Percentiles rank a stretch among this genome's conserved stretches.
Evolutionary conservation across 2,797 vertebrate genomes (phyloP).

Genomic region (Onychomys leucogaster): DNA sequence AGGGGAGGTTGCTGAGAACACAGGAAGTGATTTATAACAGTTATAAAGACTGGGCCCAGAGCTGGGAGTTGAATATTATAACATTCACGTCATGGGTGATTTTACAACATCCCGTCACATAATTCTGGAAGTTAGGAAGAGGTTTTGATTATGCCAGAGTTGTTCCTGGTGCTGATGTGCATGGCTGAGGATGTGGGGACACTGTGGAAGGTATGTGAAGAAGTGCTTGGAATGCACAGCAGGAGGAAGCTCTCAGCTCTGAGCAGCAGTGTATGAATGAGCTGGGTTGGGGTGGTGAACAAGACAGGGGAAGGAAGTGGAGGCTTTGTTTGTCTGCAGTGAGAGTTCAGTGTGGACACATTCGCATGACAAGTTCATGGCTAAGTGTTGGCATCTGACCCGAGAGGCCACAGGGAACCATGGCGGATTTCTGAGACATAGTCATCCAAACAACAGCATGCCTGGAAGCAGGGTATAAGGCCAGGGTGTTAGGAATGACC

Average conservation of each 20-base stretch:
- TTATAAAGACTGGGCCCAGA: neutral
- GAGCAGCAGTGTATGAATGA: neutral
- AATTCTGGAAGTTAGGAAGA: slow-evolving; percentile 18
- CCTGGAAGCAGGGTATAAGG: neutral
- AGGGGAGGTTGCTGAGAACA: neutral
- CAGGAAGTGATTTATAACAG: neutral
- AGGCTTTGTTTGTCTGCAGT: neutral
- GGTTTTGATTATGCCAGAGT: neutral
- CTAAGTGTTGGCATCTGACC: neutral
- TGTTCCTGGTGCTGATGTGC: neutral
- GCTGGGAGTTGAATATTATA: neutral
- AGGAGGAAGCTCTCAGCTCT: neutral
- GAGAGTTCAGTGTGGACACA: neutral
- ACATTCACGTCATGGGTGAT: neutral
- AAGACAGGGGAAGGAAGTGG: neutral
- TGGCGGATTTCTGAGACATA: neutral
- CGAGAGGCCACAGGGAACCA: neutral
- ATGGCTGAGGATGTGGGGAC: neutral
- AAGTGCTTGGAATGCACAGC: neutral
- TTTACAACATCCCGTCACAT: slow-evolving; percentile 29
- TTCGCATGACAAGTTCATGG: neutral
- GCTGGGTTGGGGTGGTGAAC: neutral
- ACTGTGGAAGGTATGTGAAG: neutral
- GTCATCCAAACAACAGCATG: neutral
- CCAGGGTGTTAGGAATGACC: neutral